Percentiles rank a stretch among this genome's conserved stretches.
Conservation (phyloP, 2,888 invertebrate species). For the Cephalotes varians region DNA sequence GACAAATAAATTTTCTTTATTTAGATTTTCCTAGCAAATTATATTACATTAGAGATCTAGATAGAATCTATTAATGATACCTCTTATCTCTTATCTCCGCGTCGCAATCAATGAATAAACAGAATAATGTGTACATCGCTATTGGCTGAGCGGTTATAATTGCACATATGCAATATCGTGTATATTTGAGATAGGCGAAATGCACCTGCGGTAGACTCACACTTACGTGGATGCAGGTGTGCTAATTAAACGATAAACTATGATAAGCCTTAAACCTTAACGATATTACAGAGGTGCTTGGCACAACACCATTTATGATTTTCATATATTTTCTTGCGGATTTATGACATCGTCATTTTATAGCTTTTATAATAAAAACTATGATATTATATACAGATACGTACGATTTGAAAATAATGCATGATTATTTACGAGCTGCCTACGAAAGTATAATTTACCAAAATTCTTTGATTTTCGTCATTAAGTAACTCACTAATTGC, state of each 20-base stretch:
- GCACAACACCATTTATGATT: constrained; percentile 1
- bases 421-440: background rate
- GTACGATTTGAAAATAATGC: constrained; percentile 8
- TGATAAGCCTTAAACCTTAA: constrained; percentile 46
- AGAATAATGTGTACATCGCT: constrained; percentile 19
- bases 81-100: background rate
- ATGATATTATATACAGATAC: background rate
- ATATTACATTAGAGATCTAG: no score
- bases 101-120: constrained; percentile 22
- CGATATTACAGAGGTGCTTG: constrained; percentile 12
- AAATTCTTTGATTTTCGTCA: background rate
- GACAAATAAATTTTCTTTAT: background rate
- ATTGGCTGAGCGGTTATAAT: constrained; percentile 14
- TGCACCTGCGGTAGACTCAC: constrained; percentile 45
- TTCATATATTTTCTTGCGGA: background rate
- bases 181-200: constrained; percentile 25
- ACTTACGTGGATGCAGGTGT: constrained; percentile 48
- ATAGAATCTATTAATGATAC: background rate
- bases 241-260: constrained; percentile 59
- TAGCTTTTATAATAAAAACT: background rate
- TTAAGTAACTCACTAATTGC: background rate
- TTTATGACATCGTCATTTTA: background rate
- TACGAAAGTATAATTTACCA: background rate
- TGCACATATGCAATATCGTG: background rate
- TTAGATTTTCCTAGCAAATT: background rate